Conservation (phyloP, 2,888 invertebrate genomes). For the Drosophila paramelanica region DNA sequence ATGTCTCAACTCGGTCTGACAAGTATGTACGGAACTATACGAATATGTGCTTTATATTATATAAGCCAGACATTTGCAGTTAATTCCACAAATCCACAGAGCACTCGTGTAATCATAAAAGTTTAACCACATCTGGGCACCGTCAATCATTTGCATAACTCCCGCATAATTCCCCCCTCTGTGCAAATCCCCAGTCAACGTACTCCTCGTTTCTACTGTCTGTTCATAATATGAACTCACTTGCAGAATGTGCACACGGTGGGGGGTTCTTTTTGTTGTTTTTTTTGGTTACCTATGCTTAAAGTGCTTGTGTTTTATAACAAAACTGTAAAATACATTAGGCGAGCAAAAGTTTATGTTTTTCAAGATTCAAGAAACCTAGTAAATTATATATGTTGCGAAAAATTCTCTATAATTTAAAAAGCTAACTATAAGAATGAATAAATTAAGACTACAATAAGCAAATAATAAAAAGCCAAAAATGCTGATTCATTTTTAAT, state of each 20-base stretch:
- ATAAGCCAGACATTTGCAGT: constrained; percentile 43
- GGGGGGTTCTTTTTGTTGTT: too few relatives aligned
- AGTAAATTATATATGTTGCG: too few relatives aligned
- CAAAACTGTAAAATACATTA: background rate
- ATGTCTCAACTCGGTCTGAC: background rate
- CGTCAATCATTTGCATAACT: constrained; percentile 52
- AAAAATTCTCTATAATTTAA: too few relatives aligned
- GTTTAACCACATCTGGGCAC: constrained; percentile 41
- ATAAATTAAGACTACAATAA: too few relatives aligned
- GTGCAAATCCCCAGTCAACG: background rate
- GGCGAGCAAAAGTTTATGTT: too few relatives aligned
- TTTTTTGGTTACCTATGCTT: background rate
- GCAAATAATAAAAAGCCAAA: too few relatives aligned
- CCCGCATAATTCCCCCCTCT: background rate
- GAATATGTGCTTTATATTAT: background rate
- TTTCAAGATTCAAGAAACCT: too few relatives aligned
- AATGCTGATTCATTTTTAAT: background rate
- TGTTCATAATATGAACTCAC: constrained; percentile 28
- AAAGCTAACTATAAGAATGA: too few relatives aligned
- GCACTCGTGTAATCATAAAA: constrained; percentile 60
- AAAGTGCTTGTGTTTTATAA: background rate
- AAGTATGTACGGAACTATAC: background rate
- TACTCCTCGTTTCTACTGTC: constrained; percentile 2
- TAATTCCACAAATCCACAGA: constrained; percentile 56
- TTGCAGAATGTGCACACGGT: constrained; percentile 5